Evolutionary conservation across 1,140 invertebrate species (phyloP).

Genomic region (Euwallacea fornicatus): DNA sequence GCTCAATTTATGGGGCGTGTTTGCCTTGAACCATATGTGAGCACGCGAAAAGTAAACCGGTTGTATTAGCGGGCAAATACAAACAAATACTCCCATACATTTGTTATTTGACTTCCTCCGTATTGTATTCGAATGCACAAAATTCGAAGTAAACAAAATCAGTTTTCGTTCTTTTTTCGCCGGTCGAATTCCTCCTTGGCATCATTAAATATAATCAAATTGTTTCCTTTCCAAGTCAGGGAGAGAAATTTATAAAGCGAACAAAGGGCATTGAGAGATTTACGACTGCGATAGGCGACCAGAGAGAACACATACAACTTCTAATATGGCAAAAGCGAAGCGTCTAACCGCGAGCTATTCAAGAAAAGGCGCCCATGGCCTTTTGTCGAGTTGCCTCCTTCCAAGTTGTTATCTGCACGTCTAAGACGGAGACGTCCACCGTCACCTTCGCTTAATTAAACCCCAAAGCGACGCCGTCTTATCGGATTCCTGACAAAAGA

Average conservation of each 20-base stretch:
- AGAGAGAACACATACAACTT: constrained; percentile 22
- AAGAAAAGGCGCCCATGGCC: constrained; percentile 36
- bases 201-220: constrained; percentile 30
- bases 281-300: constrained; percentile 13
- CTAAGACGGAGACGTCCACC: constrained; percentile 41
- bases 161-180: too few species aligned
- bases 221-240: constrained; percentile 25
- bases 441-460: constrained; percentile 44
- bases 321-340: constrained; percentile 30
- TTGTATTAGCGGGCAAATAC: too few species aligned
- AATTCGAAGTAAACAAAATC: too few species aligned
- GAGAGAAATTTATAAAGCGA: constrained; percentile 27
- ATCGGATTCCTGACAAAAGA: constrained; percentile 38
- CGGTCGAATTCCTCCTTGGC: constrained; percentile 18
- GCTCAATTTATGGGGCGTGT: too few species aligned
- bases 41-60: too few species aligned
- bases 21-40: too few species aligned
- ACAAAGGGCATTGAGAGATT: constrained; percentile 32
- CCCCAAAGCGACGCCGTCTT: constrained; percentile 39
- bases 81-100: too few species aligned
- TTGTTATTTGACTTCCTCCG: too few species aligned
- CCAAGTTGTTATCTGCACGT: constrained; percentile 40
- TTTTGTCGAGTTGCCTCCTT: constrained; percentile 36
- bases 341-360: constrained; percentile 42
- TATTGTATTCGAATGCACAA: too few species aligned